phyloP scores from a whole-genome alignment of 2,888 invertebrate genomes.

The Villa cingulata region DNA sequence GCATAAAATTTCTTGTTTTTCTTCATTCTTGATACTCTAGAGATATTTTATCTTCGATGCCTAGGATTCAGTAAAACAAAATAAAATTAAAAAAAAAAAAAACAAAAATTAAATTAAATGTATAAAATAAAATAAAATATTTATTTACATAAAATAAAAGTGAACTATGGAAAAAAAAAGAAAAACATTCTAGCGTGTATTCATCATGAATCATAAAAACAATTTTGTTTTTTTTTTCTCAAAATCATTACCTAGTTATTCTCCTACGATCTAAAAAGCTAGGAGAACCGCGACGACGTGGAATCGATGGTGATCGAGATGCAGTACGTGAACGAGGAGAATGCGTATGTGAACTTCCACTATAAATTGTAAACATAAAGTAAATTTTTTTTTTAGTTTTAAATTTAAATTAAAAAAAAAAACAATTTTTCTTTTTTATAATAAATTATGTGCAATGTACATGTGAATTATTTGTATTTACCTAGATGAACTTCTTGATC shows the following conservation, averaged over 20 bases:
- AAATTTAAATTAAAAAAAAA: no score
- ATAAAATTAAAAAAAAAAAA: no score
- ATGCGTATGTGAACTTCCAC: slow-evolving; percentile 20
- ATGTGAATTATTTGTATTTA: no score
- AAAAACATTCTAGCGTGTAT: slow-evolving; percentile 7
- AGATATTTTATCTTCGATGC: slow-evolving; percentile 17
- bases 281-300: slow-evolving; percentile 82
- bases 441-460: background rate
- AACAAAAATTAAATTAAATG: no score
- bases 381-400: no score
- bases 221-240: background rate
- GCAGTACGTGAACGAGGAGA: slow-evolving; percentile 29
- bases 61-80: slow-evolving; percentile 20
- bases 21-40: no score
- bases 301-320: slow-evolving; percentile 78
- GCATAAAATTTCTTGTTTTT: no score
- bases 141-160: background rate
- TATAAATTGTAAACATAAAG: slow-evolving; percentile 11
- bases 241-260: slow-evolving; percentile 70
- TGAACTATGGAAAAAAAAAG: slow-evolving; percentile 2
- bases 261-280: slow-evolving; percentile 85
- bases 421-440: background rate
- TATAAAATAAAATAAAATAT: slow-evolving; percentile 19
- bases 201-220: slow-evolving; percentile 4
- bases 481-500: slow-evolving; percentile 31